A percentile compares a stretch with the other conserved stretches of the same genome.
Evolutionary conservation across 2,113 vertebrate species (phyloP).

Genomic region (Pelecanus crispus): DNA sequence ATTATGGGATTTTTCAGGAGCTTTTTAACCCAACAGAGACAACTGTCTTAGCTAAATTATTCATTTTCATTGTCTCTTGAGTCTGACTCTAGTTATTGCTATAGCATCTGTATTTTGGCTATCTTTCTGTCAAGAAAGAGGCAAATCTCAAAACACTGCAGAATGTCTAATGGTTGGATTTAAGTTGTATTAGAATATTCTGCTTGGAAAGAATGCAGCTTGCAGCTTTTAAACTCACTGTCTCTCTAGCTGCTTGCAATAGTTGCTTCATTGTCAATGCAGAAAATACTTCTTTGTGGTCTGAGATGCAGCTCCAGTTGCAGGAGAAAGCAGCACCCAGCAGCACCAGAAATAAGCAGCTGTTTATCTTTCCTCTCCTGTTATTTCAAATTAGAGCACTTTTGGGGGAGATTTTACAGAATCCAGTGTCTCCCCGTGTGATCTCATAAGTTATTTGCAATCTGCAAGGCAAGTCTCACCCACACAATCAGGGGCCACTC

Average conservation of each 20-base stretch:
- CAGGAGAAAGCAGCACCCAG: background rate
- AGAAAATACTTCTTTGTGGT: background rate
- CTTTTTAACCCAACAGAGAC: background rate
- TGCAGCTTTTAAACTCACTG: background rate
- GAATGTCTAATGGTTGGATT: background rate
- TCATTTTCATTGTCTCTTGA: background rate
- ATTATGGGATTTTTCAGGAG: background rate
- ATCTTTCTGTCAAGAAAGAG: background rate
- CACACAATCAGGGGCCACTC: too few species aligned
- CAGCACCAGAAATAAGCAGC: background rate
- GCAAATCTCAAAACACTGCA: background rate
- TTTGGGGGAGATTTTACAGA: background rate
- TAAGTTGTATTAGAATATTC: background rate
- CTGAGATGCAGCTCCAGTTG: background rate
- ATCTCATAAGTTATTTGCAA: background rate
- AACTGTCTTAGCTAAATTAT: background rate
- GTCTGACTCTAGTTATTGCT: background rate
- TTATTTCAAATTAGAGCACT: background rate
- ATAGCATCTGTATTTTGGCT: background rate
- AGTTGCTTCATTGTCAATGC: background rate
- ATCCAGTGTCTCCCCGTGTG: background rate
- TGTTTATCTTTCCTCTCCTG: background rate
- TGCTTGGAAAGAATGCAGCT: background rate
- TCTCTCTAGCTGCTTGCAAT: background rate
- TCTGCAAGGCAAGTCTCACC: background rate